Base-by-base conservation (phyloP, 2,113 vertebrate genomes). In the Myotis brandtii region DNA sequence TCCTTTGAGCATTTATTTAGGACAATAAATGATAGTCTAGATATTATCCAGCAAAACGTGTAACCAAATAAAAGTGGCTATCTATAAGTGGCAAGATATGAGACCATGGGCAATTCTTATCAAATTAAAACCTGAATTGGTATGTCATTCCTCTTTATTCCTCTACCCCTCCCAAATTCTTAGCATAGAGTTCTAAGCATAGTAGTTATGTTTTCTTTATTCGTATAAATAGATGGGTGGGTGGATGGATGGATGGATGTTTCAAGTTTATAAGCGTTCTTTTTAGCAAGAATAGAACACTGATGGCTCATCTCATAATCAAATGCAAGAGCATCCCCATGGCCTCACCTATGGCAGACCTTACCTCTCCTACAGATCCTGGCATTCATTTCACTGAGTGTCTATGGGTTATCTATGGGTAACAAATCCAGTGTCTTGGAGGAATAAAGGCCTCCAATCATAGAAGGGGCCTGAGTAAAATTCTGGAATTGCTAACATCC, bases 191-290 rank as follows among this genome's bases (percentile, higher is more conserved):
- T 83, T 93, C 59, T 81, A 85, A 75, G 67, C 20, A 64, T 9
- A 86, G n/a, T 50, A 92, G 48, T 66, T 91, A 46, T 52, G 30
- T 37, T 13, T 86, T 62, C 52, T 76, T 88, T 52, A 90, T 64
- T 40, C 73, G 43, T 32, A 64, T 73, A 50, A 76, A 66, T 25
- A 18, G 37, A 14, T 59, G 25, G 21, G 27, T 88, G 18, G 6
- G 14, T 37, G 20, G 34, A 43, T 82, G 34, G 9, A 69, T 40
- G 12, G 34, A 69, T 88, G 17, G 9, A 86, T 52, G 10, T 89
- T 86, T 89, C n/a, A 75, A 79, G 37, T 16, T 86, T 62, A 76
- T 32, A 82, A 83, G 12, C 56, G 89, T 91, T 75, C 64, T 75
- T 25, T 83, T 76, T 81, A 87, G 12, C 10, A 67, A 81, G 23